Evolutionary conservation across 1,140 invertebrate genomes (phyloP).

Genomic region (Gonatopus flavifemur): DNA sequence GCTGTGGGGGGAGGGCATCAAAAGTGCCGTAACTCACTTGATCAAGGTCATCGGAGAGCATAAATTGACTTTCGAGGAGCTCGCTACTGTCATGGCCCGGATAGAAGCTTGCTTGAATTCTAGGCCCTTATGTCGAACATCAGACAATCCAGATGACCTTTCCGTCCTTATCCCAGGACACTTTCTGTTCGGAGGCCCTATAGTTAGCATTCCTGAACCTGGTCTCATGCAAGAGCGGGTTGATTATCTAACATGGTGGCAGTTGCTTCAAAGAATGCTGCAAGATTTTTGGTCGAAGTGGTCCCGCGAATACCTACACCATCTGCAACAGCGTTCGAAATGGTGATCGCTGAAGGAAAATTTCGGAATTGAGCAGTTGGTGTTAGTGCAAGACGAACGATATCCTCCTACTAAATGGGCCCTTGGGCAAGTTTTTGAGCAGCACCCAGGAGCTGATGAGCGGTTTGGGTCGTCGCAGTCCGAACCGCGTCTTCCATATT

Average conservation of each 20-base stretch:
- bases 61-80: slow-evolving; percentile 18
- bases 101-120: slow-evolving; percentile 32
- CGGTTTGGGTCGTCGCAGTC: no score
- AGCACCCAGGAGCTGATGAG: no score
- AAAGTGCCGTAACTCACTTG: slow-evolving; percentile 29
- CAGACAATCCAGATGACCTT: slow-evolving; percentile 15
- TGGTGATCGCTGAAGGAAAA: no score
- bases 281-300: no score
- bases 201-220: slow-evolving; percentile 18
- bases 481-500: no score
- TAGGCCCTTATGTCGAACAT: slow-evolving; percentile 19
- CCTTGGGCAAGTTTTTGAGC: no score
- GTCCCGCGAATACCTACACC: no score
- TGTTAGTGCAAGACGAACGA: no score
- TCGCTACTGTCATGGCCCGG: slow-evolving; percentile 11
- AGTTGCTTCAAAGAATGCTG: no score
- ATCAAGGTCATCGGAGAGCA: slow-evolving; percentile 13
- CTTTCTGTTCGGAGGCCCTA: slow-evolving; percentile 30
- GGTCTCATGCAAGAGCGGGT: not conserved
- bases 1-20: slow-evolving; percentile 42
- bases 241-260: slow-evolving; percentile 6
- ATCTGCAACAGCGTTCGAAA: no score
- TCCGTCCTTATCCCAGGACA: slow-evolving; percentile 25
- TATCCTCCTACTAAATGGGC: no score
- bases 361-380: no score